These are phyloP conservation scores for Agriotes lineatus DNA, from an alignment of 2,888 invertebrate genomes.

Conservation along the genomic window DNA sequence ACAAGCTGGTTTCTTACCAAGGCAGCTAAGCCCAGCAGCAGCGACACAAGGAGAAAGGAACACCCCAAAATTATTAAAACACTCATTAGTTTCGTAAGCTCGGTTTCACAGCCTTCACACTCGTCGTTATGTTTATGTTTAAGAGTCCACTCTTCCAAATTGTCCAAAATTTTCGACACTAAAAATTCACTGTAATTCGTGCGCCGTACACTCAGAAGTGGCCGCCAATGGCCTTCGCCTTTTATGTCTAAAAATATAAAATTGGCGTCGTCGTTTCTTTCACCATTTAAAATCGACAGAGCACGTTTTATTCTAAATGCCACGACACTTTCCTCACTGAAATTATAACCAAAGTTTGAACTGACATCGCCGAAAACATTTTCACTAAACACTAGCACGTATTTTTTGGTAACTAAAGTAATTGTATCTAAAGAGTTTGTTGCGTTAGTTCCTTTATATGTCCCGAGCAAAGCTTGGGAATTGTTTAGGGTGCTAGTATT, in stretches of 20 bases:
- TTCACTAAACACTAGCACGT: constrained; percentile 58
- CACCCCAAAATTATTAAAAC: constrained; percentile 61
- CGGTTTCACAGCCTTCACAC: constrained; percentile 64
- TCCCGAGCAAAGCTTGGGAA: constrained; percentile 25
- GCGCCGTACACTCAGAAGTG: constrained; percentile 55
- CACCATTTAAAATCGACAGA: constrained; percentile 40
- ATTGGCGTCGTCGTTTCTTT: constrained; percentile 39
- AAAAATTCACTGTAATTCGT: constrained; percentile 53
- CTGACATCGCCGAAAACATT: constrained; percentile 40
- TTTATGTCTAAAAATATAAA: constrained; percentile 61
- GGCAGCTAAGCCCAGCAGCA: constrained; percentile 59
- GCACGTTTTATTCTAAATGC: constrained; percentile 49
- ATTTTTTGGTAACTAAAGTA: constrained; percentile 54
- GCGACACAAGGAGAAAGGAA: constrained; percentile 60
- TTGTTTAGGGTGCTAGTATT: constrained; percentile 12
- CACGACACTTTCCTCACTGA: constrained; percentile 51
- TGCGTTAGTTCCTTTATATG: constrained; percentile 24
- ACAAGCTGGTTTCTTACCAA: constrained; percentile 71
- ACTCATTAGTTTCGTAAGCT: constrained; percentile 59
- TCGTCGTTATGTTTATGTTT: constrained; percentile 65
- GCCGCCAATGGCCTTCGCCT: constrained; percentile 57
- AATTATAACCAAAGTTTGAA: constrained; percentile 40
- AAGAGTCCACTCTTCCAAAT: constrained; percentile 67
- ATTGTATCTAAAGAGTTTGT: constrained; percentile 49
- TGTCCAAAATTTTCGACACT: constrained; percentile 55